Percentiles rank a stretch among this genome's conserved stretches.
These are phyloP conservation scores for Spodoptera picta DNA, from an alignment of 2,888 invertebrate genomes.

Conservation along the genomic window DNA sequence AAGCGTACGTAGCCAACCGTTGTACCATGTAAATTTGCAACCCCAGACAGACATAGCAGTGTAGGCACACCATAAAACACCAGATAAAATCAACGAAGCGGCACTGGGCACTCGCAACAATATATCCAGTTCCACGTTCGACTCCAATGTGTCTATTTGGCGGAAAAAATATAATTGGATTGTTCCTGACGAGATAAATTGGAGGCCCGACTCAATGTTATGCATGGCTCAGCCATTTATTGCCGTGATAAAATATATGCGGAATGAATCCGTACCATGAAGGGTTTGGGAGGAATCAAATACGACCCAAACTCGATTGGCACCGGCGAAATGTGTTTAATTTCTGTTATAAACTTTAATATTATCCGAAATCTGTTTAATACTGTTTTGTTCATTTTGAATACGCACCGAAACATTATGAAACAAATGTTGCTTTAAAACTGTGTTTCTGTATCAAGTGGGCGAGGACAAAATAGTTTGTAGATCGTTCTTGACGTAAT, in stretches of 20 bases:
- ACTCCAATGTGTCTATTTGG: slow-evolving; percentile 73
- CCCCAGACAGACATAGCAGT: slow-evolving; percentile 38
- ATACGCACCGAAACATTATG: slow-evolving; percentile 1
- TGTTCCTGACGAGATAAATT: slow-evolving; percentile 81
- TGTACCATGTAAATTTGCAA: slow-evolving; percentile 33
- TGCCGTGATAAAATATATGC: slow-evolving; percentile 65
- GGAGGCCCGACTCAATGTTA: slow-evolving; percentile 67
- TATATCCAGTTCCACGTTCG: slow-evolving; percentile 65
- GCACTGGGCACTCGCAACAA: slow-evolving; percentile 62
- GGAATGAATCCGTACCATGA: slow-evolving; percentile 32
- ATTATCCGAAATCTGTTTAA: slow-evolving; percentile 21
- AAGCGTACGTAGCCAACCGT: slow-evolving; percentile 11
- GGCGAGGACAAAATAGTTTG: slow-evolving; percentile 17
- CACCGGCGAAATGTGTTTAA: slow-evolving; percentile 31
- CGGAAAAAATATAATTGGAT: slow-evolving; percentile 84
- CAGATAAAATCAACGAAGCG: slow-evolving; percentile 59
- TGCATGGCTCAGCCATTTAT: slow-evolving; percentile 68
- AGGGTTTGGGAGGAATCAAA: slow-evolving; percentile 43
- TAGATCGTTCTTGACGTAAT: slow-evolving; percentile 22
- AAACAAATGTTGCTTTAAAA: slow-evolving; percentile 1
- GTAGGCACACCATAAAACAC: slow-evolving; percentile 55
- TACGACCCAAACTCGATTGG: slow-evolving; percentile 37
- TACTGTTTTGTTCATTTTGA: slow-evolving; percentile 11
- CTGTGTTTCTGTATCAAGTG: slow-evolving; percentile 6
- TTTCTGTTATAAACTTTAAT: slow-evolving; percentile 34